Evolutionary conservation across 2,113 vertebrate species (phyloP).

Genomic region (Neotragus moschatus): DNA sequence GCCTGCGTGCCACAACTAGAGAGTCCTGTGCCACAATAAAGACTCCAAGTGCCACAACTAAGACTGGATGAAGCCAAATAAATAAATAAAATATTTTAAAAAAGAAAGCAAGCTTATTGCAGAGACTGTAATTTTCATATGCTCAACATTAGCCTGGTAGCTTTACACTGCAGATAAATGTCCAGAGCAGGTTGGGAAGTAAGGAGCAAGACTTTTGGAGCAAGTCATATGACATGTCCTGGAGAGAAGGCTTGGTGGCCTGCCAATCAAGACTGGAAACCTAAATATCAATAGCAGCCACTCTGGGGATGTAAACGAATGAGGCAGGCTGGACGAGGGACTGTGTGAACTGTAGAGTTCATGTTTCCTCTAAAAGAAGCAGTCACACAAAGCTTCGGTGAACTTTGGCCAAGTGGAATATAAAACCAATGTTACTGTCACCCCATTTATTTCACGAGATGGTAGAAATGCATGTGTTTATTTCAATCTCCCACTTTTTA

Average conservation of each 20-base stretch:
- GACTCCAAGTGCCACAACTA: neutral
- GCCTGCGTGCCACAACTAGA: neutral
- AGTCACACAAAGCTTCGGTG: slow-evolving; percentile 13
- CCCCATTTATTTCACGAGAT: neutral
- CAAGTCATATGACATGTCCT: neutral
- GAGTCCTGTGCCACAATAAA: neutral
- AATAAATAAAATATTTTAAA: neutral
- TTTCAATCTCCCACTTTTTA: neutral
- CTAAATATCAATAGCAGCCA: neutral
- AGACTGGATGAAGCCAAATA: neutral
- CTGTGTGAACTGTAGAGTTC: neutral
- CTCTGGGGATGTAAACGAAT: neutral
- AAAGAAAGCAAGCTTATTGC: neutral
- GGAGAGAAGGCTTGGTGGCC: neutral
- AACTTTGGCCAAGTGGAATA: neutral
- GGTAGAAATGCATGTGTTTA: neutral
- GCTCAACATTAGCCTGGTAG: neutral
- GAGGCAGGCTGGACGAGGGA: neutral
- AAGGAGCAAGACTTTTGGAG: neutral
- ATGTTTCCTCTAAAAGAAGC: neutral
- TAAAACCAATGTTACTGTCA: neutral
- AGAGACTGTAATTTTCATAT: neutral
- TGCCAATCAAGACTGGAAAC: neutral
- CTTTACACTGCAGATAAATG: neutral
- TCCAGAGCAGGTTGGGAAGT: neutral